phyloP scores from a whole-genome alignment of 2,888 invertebrate genomes.

The Synanthedon myopaeformis region DNA sequence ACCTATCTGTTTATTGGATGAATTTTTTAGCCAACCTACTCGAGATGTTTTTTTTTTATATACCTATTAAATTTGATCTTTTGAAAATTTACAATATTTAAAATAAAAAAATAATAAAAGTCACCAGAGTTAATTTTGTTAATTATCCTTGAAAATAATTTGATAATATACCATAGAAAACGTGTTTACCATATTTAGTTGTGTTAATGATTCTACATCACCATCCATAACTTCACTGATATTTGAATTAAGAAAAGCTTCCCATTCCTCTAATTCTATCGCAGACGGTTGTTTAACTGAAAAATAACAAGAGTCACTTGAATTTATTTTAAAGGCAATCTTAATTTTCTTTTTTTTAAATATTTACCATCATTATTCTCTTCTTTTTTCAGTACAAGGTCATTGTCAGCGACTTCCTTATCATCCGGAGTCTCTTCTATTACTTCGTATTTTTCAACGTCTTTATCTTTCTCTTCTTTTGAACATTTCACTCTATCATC shows the following conservation, averaged over 20 bases:
- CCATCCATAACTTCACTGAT: slow-evolving; percentile 86
- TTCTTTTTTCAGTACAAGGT: slow-evolving; percentile 33
- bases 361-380: slow-evolving; percentile 42
- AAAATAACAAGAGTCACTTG: not conserved
- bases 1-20: too few relatives aligned
- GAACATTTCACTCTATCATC: slow-evolving; percentile 34
- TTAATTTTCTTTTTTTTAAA: not conserved
- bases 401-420: slow-evolving; percentile 54
- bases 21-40: too few relatives aligned
- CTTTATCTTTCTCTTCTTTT: slow-evolving; percentile 57
- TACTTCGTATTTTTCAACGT: slow-evolving; percentile 53
- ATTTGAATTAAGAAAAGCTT: slow-evolving; percentile 83
- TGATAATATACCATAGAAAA: not conserved
- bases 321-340: not conserved
- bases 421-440: slow-evolving; percentile 53
- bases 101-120: too few relatives aligned
- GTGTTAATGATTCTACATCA: slow-evolving; percentile 80
- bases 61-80: too few relatives aligned
- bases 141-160: too few relatives aligned
- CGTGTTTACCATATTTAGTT: slow-evolving; percentile 73
- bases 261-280: slow-evolving; percentile 89
- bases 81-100: not conserved
- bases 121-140: not conserved
- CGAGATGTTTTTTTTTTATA: too few relatives aligned
- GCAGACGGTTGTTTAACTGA: slow-evolving; percentile 69